Base-by-base conservation (phyloP, 1,140 invertebrate genomes). In the Acromyrmex echinatior region DNA sequence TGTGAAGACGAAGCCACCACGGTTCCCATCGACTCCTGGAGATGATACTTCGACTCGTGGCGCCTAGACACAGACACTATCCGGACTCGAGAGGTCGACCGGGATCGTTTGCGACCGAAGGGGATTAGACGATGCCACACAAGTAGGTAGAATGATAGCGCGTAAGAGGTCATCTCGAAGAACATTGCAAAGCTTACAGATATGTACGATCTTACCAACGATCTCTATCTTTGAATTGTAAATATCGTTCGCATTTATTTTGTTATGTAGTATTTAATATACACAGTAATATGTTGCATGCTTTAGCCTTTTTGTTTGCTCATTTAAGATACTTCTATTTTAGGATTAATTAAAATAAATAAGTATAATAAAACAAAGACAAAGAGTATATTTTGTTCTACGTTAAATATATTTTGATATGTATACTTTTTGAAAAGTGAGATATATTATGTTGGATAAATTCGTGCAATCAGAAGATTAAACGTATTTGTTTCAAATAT, bases 11-110 rank as follows among this genome's bases (percentile, higher is more conserved):
- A 88, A 93, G 92, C 92, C 93, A 91, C 92, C 92, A 91, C 84
- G 92, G 94, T 95, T 95, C 95, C 94, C 94, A 95, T 93, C 93
- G 92, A 93, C 92, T 94, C 93, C 92, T 94, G 93, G 89, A 87
- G 92, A 92, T 89, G 92, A 92, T 90, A 87, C 86, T 73, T 60
- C 82, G 80, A 79, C 88, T 84, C 79, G 88, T 90, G 89, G 89
- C 89, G 89, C 80, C 88, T 76, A 58, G 71, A 73, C 74, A 62
- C 81, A 85, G 76, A 89, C 74, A 25, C 68, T 58, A 39, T 16
- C 58, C 62, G 62, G 74, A 79, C 51, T 86, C 82, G 63, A 56
- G 62, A 82, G 82, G 62, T 86, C 88, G 88, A 88, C 66, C 70
- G 18, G 49, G 58, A 39, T 45, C 70, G 71, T 63, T 14, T 66